Evolutionary conservation across 2,888 invertebrate genomes (phyloP), one percentile per base, ranked within the genome.

Genomic region (Trilocha varians): DNA sequence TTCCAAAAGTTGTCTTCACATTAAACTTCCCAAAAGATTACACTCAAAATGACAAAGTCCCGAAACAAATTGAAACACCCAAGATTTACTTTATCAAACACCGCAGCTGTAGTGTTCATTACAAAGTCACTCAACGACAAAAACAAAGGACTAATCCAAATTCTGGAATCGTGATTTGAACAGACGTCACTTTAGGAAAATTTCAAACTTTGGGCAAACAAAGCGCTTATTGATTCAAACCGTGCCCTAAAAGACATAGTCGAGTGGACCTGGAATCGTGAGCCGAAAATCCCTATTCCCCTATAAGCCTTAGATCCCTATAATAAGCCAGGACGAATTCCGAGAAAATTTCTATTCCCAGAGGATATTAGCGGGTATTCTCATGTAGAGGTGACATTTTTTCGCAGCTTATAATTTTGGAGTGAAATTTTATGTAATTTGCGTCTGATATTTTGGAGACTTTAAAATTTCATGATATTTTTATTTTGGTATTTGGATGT

Each of bases 251-350:
- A 33, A 43, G 50, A 14, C 40, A 42, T 48, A 54, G 44, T 38
- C 47, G 40, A 35, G 42, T 40, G 44, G 45, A 32, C 41, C 47
- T 48, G 41, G 44, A 57, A 55, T 52, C 40, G 41, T 48, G 49
- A 55, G 45, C 48, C 40, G 40, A 44, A 46, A 54, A 55, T 53
- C 56, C 46, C 42, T 46, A 40, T 43, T 57, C 53, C 48, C 48
- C 46, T 45, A 55, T 47, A 55, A 43, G 16, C 32, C 36, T 41
- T 32, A 9, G 16, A 16, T 16, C 36, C 36, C 32, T 36, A 41
- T 32, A 36, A 32, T 41, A 41, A 41, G 39, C 17, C 39, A 33
- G 17, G 11, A 25, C 2, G 13, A 17, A 13, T 34, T 39, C 17
- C 6, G 34, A 33, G 32, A 16, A 34, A 2, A 25, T 25, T 25